These are phyloP conservation scores for Trichopria drosophilae DNA, from an alignment of 2,888 invertebrate genomes.

Conservation along the genomic window DNA sequence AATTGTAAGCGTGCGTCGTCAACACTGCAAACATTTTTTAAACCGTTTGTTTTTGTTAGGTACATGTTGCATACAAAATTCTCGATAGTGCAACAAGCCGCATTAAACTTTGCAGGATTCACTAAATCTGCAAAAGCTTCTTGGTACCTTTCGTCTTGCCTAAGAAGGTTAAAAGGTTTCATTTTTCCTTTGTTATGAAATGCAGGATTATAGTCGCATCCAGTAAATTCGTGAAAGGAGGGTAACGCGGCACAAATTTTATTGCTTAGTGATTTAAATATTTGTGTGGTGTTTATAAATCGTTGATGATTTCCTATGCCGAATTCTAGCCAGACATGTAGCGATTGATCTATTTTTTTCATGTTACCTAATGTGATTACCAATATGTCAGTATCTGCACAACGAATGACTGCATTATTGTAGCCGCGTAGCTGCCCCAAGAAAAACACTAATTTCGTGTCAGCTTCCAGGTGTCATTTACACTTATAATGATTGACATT, in stretches of 20 bases:
- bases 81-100: not conserved
- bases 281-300: slow-evolving; percentile 24
- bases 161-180: slow-evolving; percentile 1
- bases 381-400: slow-evolving; percentile 22
- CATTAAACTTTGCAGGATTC: not conserved
- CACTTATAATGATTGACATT: slow-evolving; percentile 21
- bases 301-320: slow-evolving; percentile 28
- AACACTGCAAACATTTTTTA: not conserved
- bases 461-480: slow-evolving; percentile 35
- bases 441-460: slow-evolving; percentile 35
- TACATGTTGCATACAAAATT: slow-evolving; percentile 1
- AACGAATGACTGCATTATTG: slow-evolving; percentile 12
- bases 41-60: too few relatives aligned
- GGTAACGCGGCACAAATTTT: slow-evolving; percentile 17
- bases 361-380: slow-evolving; percentile 29
- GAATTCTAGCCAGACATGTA: slow-evolving; percentile 21
- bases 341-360: slow-evolving; percentile 14
- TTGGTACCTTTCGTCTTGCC: not conserved
- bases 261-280: slow-evolving; percentile 22
- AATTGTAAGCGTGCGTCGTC: slow-evolving; percentile 3
- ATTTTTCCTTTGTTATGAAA: slow-evolving; percentile 50
- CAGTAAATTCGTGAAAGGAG: slow-evolving; percentile 31
- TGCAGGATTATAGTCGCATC: slow-evolving; percentile 31
- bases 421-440: slow-evolving; percentile 26
- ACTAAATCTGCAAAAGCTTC: not conserved